Evolutionary conservation across 2,113 vertebrate genomes (phyloP).

Genomic region (Oreochromis aureus): DNA sequence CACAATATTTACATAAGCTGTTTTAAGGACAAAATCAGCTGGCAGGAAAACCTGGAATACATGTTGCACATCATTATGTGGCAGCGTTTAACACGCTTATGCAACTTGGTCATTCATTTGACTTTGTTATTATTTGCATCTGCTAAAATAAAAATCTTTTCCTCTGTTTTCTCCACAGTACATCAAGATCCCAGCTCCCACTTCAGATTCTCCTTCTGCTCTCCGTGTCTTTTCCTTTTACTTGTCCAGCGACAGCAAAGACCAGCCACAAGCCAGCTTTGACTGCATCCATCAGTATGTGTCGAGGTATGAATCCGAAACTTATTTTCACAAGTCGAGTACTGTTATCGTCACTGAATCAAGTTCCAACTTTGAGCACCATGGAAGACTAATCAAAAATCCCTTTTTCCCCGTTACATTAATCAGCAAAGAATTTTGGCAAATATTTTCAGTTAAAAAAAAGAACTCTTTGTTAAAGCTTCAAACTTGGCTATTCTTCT

Average conservation of each 20-base stretch:
- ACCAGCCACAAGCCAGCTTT: conserved; percentile 77
- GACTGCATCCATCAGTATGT: conserved; percentile 75
- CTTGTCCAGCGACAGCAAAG: conserved; percentile 79
- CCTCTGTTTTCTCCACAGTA: conserved; percentile 61
- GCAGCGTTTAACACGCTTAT: background rate
- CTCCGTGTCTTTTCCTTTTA: conserved; percentile 80
- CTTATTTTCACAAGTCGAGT: background rate
- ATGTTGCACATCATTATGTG: background rate
- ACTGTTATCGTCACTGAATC: background rate
- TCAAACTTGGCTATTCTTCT: background rate
- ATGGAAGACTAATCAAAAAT: background rate
- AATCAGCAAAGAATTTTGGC: background rate
- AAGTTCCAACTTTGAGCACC: background rate
- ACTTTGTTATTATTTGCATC: background rate
- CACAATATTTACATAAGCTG: background rate
- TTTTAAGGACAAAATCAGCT: background rate
- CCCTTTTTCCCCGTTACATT: background rate
- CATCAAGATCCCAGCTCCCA: conserved; percentile 75
- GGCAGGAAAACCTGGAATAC: background rate
- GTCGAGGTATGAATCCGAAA: conserved; percentile 59
- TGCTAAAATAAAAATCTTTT: background rate
- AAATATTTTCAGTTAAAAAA: background rate
- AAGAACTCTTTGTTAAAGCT: background rate
- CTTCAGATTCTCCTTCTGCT: conserved; percentile 50
- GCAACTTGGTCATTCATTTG: background rate